A percentile compares a stretch with the other conserved stretches of the same genome.
Conservation (phyloP, 2,888 invertebrate species). For the Drosophila borborema region DNA sequence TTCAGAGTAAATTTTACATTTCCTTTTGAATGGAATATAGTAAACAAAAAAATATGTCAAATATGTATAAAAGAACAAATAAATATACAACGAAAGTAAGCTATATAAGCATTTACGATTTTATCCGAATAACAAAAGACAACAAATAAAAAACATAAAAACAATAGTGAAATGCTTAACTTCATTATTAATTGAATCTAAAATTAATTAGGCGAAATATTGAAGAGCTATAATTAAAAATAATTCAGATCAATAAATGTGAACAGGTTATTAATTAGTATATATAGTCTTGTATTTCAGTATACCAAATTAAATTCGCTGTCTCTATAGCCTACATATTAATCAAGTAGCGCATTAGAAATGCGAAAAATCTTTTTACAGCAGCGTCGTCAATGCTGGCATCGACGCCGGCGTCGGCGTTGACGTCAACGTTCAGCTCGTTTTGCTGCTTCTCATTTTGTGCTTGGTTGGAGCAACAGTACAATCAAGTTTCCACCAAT, state of each 20-base stretch:
- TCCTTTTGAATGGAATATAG: not conserved
- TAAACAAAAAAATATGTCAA: not conserved
- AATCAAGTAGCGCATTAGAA: constrained; percentile 62
- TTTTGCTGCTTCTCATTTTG: constrained; percentile 69
- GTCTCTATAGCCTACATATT: constrained; percentile 32
- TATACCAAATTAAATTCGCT: constrained; percentile 5
- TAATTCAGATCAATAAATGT: not conserved
- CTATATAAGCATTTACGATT: not conserved
- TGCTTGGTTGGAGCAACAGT: constrained; percentile 66
- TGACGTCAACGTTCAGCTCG: constrained; percentile 43
- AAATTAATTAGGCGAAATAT: not conserved
- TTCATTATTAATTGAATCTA: not conserved
- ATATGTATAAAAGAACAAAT: not conserved
- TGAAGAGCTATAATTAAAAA: not conserved
- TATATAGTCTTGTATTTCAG: not conserved
- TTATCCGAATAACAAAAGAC: not conserved
- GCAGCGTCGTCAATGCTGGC: constrained; percentile 36
- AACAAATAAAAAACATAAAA: too few relatives aligned
- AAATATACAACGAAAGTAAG: not conserved
- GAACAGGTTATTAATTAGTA: not conserved
- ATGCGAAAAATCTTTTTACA: constrained; percentile 57
- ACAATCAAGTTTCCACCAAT: constrained; percentile 80
- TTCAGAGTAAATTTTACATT: not conserved
- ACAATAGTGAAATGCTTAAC: not conserved
- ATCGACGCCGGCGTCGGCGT: constrained; percentile 23